Evolutionary conservation across 2,888 invertebrate genomes (phyloP), one percentile per base, ranked within the genome.

Genomic region (Deilephila elpenor): DNA sequence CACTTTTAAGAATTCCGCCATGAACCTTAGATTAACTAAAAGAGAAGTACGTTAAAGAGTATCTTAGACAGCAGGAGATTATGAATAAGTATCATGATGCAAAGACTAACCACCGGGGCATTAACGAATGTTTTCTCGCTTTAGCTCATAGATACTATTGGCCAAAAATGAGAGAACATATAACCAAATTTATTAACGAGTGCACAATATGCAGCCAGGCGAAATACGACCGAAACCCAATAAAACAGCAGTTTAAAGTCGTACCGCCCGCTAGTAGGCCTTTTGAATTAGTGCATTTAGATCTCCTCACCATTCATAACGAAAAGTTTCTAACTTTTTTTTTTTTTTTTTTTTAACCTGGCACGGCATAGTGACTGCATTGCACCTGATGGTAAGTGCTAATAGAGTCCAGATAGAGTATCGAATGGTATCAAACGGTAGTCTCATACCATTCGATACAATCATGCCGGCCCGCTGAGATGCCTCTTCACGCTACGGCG

Each of bases 1-100:
- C 5, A 53, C 59, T 0, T 79, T 78, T 32, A 76, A 67, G n/a
- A 78, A 67, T n/a, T 76, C 77, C 1, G 29, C 76, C 0, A 75
- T 77, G 73, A 78, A 78, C 19, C 29, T 78, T 0, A 29, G 73
- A 14, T 25, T 76, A 70, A 60, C 73, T 17, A 76, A 77, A 59
- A 64, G 3, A 7, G 74, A 75, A 72, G 6, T 75, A 61, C 61
- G 75, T 77, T 7, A 76, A 70, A 67, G 74, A 75, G 34, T 77
- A 76, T 29, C 51, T 76, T 0, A 77, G 32, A 61, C 37, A 37
- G 37, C 37, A 37, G 37, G 37, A 37, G 37, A 75, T 75, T 29
- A 75, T 75, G 19, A 72, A 59, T 11, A 64, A 73, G 19, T 75
- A 75, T 37, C 75, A 75, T 53, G 62, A 73, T 1, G 75, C 71